Percentiles rank a stretch among this genome's conserved stretches.
phyloP scores from a whole-genome alignment of 1,140 invertebrate species.

The Gryon sp. region DNA sequence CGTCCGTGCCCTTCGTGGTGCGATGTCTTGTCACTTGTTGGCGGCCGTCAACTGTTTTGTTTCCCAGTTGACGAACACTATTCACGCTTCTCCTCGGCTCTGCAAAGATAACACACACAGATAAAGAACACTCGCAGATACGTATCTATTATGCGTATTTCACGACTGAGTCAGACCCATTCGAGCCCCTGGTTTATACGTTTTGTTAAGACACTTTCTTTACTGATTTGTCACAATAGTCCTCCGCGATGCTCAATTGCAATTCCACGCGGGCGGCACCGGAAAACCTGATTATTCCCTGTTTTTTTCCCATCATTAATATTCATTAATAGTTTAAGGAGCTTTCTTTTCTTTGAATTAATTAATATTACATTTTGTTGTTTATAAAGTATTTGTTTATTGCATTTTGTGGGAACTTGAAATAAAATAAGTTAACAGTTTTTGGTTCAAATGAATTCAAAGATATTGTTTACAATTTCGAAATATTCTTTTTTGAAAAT shows the following conservation, averaged over 20 bases:
- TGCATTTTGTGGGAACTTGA: too few species aligned
- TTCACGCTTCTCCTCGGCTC: slow-evolving; percentile 39
- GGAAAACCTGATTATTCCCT: not conserved
- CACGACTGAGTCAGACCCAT: slow-evolving; percentile 19
- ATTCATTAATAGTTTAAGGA: too few species aligned
- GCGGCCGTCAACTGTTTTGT: slow-evolving; percentile 46
- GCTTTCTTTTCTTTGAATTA: not conserved
- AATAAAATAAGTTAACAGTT: too few species aligned
- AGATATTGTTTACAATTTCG: too few species aligned
- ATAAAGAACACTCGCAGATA: slow-evolving; percentile 8
- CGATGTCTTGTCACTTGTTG: slow-evolving; percentile 18
- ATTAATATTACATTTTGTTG: not conserved
- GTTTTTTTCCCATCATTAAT: too few species aligned
- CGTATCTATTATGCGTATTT: too few species aligned
- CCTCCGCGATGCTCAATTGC: slow-evolving; percentile 21
- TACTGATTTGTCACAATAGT: slow-evolving; percentile 33
- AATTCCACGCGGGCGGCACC: not conserved
- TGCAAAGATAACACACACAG: slow-evolving; percentile 60
- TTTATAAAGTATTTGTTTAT: too few species aligned
- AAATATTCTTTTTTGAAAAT: too few species aligned
- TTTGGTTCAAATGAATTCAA: too few species aligned
- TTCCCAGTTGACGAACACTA: slow-evolving; percentile 37
- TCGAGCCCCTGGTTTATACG: not conserved
- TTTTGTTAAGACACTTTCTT: slow-evolving; percentile 29
- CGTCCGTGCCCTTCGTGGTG: not conserved